Percentiles rank a stretch among this genome's conserved stretches.
Conservation (phyloP, 1,140 invertebrate species). For the Brachionus calyciflorus region DNA sequence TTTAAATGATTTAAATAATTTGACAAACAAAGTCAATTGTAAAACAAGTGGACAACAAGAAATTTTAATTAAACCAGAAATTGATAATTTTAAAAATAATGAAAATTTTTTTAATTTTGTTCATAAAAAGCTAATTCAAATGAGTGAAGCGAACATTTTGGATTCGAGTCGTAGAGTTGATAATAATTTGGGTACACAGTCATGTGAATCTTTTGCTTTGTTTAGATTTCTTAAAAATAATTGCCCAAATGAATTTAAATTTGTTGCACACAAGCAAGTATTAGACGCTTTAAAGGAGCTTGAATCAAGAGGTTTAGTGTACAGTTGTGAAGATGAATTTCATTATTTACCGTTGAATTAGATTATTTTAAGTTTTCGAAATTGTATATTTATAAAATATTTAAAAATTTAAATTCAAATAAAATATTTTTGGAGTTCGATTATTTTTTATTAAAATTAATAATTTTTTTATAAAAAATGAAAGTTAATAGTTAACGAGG, state of each 20-base stretch:
- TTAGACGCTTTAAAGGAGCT: constrained; percentile 23
- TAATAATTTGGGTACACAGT: background rate
- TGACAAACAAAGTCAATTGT: background rate
- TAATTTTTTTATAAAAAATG: too few relatives aligned
- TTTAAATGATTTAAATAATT: background rate
- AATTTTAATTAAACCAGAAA: background rate
- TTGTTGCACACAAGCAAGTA: constrained; percentile 2
- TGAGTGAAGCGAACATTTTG: constrained; percentile 6
- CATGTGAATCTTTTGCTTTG: background rate
- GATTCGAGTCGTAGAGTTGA: constrained; percentile 8
- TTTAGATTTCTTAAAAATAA: constrained; percentile 30
- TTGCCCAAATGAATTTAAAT: constrained; percentile 33
- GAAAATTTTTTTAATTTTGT: constrained; percentile 38
- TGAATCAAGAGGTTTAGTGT: constrained; percentile 10
- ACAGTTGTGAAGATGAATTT: constrained; percentile 44
- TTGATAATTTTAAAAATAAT: background rate
- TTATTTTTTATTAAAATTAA: too few relatives aligned
- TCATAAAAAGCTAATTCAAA: constrained; percentile 6
- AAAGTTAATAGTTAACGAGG: too few relatives aligned
- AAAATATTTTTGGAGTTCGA: too few relatives aligned
- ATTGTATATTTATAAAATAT: background rate
- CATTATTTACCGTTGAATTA: constrained; percentile 38
- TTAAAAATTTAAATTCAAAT: too few relatives aligned
- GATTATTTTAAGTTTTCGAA: background rate
- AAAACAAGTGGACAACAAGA: background rate